A percentile compares a stretch with the other conserved stretches of the same genome.
These are phyloP conservation scores for Clarias gariepinus DNA, from an alignment of 2,113 vertebrate genomes.

Conservation along the genomic window DNA sequence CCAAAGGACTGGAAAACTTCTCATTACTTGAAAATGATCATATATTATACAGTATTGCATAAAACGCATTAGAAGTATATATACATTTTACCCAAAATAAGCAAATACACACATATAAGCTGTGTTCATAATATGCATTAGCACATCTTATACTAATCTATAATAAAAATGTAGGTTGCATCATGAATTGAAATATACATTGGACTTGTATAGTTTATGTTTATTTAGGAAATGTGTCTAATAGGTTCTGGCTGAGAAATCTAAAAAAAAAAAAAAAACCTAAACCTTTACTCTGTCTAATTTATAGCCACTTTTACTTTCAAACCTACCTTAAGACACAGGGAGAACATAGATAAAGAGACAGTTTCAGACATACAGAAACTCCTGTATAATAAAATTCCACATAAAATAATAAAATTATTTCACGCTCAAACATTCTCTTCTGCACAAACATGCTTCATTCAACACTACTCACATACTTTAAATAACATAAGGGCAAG, in stretches of 20 bases:
- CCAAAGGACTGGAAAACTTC: background rate
- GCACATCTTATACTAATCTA: background rate
- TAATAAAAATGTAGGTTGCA: background rate
- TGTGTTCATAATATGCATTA: background rate
- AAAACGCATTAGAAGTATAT: no score
- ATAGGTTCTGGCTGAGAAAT: background rate
- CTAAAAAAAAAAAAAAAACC: background rate
- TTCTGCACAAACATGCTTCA: slow-evolving; percentile 7
- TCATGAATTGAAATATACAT: background rate
- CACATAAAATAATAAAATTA: background rate
- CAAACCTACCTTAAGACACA: background rate
- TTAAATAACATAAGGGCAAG: background rate
- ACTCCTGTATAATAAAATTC: background rate
- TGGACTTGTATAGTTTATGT: background rate
- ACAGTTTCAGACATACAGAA: no score
- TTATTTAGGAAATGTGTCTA: background rate
- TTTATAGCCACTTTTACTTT: background rate
- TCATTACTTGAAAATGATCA: background rate
- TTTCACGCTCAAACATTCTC: background rate
- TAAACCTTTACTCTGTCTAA: background rate
- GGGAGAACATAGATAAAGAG: background rate
- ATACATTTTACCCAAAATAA: background rate
- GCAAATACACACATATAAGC: background rate
- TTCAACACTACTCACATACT: slow-evolving; percentile 50
- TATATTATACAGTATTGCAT: background rate